These are phyloP conservation scores for Planiliza haematocheilus DNA, from an alignment of 2,113 vertebrate species.

Conservation along the genomic window DNA sequence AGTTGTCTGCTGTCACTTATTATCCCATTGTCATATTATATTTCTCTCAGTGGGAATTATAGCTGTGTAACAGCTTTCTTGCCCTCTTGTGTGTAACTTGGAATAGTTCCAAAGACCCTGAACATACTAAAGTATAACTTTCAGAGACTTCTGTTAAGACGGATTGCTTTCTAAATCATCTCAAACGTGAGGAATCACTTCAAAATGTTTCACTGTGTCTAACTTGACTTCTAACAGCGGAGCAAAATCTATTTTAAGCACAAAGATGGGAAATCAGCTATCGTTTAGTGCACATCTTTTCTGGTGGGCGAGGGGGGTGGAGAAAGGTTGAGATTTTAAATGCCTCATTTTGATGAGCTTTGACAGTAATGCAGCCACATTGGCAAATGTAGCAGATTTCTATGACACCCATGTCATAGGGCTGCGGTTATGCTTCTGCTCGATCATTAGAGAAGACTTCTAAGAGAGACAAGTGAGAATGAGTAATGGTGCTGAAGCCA, in stretches of 20 bases:
- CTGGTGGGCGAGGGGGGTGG: slow-evolving; percentile 64
- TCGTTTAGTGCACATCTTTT: slow-evolving; percentile 72
- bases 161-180: slow-evolving; percentile 78
- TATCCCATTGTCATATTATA: slow-evolving; percentile 69
- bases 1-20: slow-evolving; percentile 74
- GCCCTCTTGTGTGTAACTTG: slow-evolving; percentile 75
- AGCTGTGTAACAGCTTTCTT: slow-evolving; percentile 55
- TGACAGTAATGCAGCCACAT: slow-evolving; percentile 82
- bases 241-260: slow-evolving; percentile 65
- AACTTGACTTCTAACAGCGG: slow-evolving; percentile 61
- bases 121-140: slow-evolving; percentile 75
- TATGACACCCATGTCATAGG: slow-evolving; percentile 76
- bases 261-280: slow-evolving; percentile 70
- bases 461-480: slow-evolving; percentile 76
- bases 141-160: slow-evolving; percentile 67
- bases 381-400: slow-evolving; percentile 79
- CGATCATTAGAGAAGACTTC: slow-evolving; percentile 80
- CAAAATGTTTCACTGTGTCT: slow-evolving; percentile 59
- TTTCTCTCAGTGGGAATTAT: slow-evolving; percentile 65
- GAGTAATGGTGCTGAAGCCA: slow-evolving; percentile 79
- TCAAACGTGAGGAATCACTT: slow-evolving; percentile 69
- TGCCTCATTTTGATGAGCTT: slow-evolving; percentile 74
- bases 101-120: slow-evolving; percentile 74
- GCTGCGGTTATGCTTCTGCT: slow-evolving; percentile 75
- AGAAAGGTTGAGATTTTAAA: slow-evolving; percentile 74